Evolutionary conservation across 2,113 vertebrate species (phyloP), one percentile per base, ranked within the genome.

Genomic region (Xiphophorus hellerii): DNA sequence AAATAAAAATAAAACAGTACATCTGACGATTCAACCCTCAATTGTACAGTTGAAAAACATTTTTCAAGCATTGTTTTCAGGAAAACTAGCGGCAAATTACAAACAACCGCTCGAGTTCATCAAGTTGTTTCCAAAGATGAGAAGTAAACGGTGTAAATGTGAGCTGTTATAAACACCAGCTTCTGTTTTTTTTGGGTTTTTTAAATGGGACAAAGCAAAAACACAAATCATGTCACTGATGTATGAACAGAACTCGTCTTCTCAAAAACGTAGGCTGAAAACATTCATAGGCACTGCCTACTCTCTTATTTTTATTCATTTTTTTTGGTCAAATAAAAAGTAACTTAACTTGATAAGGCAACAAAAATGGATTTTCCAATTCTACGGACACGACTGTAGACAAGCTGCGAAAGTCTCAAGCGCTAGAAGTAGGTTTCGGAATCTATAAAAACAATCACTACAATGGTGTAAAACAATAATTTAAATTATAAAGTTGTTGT

Each of bases 131-230:
- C 60, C 44, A 74, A 82, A 69, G 66, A 73, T 31, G 30, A 73
- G 35, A 85, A 69, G 31, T 42, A 82, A 76, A 80, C 72, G 70
- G 68, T 31, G 31, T 62, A 31, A 84, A 68, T 54, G 67, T 70
- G 62, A 82, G 65, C 75, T 48, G 72, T 86, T 87, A 84, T 84
- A 88, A 84, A 86, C 88, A 89, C 91, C 85, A 88, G 90, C 90
- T 90, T 90, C 2, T 37, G 10, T 22, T 93, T 94, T 37, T 11
- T 37, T 37, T 10, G 11, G 0, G 9, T 35, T 35, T 93, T 58
- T 93, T 94, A 93, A 93, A 94, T 94, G 84, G 87, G 90, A 92
- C 89, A 93, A 93, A 92, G 83, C 87, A 93, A 91, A 30, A 79
- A 91, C 70, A 85, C 72, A 90, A 90, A 89, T 66, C 88, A 92